Evolutionary conservation across 2,113 vertebrate species (phyloP).

Genomic region (Zeus faber): DNA sequence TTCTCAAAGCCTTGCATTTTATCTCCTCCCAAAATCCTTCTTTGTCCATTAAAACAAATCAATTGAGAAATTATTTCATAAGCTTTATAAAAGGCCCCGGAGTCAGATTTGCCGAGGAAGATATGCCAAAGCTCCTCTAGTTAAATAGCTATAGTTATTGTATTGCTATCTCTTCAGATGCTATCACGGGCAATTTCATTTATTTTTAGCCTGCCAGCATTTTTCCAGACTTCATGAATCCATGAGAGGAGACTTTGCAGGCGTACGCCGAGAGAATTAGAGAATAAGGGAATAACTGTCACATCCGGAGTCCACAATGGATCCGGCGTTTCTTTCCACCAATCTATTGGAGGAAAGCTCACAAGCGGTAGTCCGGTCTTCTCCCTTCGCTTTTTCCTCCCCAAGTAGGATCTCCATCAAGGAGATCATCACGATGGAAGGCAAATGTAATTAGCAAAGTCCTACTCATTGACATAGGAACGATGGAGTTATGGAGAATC

Average conservation of each 20-base stretch:
- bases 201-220: slow-evolving; percentile 28
- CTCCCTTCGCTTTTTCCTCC: too few relatives aligned
- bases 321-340: too few relatives aligned
- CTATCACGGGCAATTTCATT: slow-evolving; percentile 52
- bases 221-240: slow-evolving; percentile 23
- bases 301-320: too few relatives aligned
- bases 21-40: slow-evolving; percentile 40
- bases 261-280: too few relatives aligned
- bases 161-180: slow-evolving; percentile 50
- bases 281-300: too few relatives aligned
- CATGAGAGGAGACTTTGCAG: slow-evolving; percentile 20
- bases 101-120: slow-evolving; percentile 53
- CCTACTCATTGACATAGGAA: slow-evolving; percentile 28
- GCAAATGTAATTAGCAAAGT: slow-evolving; percentile 32
- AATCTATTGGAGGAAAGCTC: too few relatives aligned
- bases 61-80: slow-evolving; percentile 56
- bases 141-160: slow-evolving; percentile 57
- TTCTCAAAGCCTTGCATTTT: slow-evolving; percentile 37
- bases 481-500: slow-evolving; percentile 33
- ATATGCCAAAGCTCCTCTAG: slow-evolving; percentile 48
- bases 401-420: too few relatives aligned
- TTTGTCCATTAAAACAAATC: slow-evolving; percentile 58
- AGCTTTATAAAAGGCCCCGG: slow-evolving; percentile 51
- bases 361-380: too few relatives aligned
- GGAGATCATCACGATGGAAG: slow-evolving; percentile 6